Conservation (phyloP, 2,113 vertebrate species). For the Pithys albifrons region DNA sequence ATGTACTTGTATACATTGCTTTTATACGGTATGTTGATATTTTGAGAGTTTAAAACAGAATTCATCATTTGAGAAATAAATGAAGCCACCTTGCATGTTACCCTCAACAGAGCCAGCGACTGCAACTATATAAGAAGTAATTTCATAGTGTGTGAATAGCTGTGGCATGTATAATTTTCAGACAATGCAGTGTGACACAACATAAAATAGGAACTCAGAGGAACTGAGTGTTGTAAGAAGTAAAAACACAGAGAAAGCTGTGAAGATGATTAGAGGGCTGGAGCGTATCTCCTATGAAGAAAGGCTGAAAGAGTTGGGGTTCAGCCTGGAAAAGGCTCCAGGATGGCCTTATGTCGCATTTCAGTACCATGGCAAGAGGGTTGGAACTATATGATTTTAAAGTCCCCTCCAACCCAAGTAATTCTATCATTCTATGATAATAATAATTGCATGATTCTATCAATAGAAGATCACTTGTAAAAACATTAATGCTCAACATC, state of each 20-base stretch:
- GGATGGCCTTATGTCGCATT: not conserved
- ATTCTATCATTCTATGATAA: not conserved
- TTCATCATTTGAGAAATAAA: not conserved
- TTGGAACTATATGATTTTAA: not conserved
- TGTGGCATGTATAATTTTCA: not conserved
- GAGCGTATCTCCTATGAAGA: not conserved
- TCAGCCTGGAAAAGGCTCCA: not conserved
- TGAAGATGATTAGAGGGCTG: not conserved
- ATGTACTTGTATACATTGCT: not conserved
- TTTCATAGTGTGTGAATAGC: not conserved
- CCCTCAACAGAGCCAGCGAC: not conserved
- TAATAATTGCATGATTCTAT: not conserved
- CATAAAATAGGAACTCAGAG: not conserved
- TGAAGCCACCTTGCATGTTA: not conserved
- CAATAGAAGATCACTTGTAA: not conserved
- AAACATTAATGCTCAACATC: not conserved
- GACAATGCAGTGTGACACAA: not conserved
- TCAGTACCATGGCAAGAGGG: not conserved
- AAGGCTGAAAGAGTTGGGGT: not conserved
- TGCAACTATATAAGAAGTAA: not conserved
- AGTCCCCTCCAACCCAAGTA: not conserved
- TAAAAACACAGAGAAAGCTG: not conserved
- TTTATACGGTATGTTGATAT: not conserved
- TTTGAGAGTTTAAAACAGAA: not conserved
- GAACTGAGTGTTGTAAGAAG: not conserved